These are phyloP conservation scores for Crossaster papposus DNA, from an alignment of 53 echinoderm and acorn worm genomes.

Conservation along the genomic window DNA sequence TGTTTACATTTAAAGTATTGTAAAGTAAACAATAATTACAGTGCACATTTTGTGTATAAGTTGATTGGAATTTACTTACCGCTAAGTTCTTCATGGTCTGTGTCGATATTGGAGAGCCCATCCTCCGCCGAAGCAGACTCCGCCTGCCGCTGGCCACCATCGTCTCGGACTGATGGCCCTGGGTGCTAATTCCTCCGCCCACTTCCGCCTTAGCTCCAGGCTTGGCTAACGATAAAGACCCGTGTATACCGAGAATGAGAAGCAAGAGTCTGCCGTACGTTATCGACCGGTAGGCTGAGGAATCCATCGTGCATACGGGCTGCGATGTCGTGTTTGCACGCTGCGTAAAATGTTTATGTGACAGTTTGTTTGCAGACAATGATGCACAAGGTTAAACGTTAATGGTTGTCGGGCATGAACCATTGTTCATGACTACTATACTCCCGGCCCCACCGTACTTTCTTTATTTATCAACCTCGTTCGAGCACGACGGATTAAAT, in stretches of 20 bases:
- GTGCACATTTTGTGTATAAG: too few species aligned
- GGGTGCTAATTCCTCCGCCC: not conserved
- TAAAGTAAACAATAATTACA: too few species aligned
- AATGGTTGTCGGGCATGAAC: slow-evolving; percentile 11
- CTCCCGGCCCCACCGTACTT: not conserved
- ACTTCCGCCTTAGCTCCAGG: slow-evolving; percentile 3
- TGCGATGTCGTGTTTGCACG: slow-evolving; percentile 15
- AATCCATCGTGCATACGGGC: slow-evolving; percentile 47
- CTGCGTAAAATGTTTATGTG: slow-evolving; percentile 13
- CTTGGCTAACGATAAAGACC: not conserved
- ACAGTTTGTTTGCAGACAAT: slow-evolving; percentile 23
- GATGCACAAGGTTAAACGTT: not conserved
- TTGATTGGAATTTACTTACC: not conserved
- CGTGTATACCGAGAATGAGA: slow-evolving; percentile 12
- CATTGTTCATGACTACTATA: not conserved
- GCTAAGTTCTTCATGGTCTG: slow-evolving; percentile 8
- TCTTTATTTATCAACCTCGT: not conserved
- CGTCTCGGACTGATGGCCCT: not conserved
- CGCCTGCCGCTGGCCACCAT: slow-evolving; percentile 16
- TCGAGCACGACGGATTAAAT: slow-evolving; percentile 21
- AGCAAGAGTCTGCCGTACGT: slow-evolving; percentile 14
- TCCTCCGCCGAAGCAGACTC: slow-evolving; percentile 10
- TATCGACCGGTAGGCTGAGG: not conserved
- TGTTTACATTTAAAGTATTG: too few species aligned
- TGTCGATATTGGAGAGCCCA: not conserved